Percentiles rank a stretch among this genome's conserved stretches.
These are phyloP conservation scores for Camponotus fellah DNA, from an alignment of 2,888 invertebrate genomes.

Conservation along the genomic window DNA sequence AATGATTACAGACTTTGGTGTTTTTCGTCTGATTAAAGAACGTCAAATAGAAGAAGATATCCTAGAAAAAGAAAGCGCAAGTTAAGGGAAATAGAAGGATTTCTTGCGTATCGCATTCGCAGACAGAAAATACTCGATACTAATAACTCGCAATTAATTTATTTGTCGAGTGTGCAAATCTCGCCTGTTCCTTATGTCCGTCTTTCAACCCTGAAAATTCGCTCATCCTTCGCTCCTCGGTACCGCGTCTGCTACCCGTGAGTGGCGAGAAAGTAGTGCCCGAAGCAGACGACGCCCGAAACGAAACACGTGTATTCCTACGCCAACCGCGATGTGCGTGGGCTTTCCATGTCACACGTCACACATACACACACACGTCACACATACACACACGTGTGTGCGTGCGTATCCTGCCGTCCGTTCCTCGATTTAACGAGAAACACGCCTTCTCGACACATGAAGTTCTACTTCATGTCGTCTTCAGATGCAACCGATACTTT, in stretches of 20 bases:
- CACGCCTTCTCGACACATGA: constrained; percentile 58
- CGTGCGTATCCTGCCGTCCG: constrained; percentile 55
- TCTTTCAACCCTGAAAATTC: constrained; percentile 53
- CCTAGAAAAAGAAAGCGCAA: not conserved
- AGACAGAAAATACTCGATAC: not conserved
- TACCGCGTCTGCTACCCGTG: constrained; percentile 35
- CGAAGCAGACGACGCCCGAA: constrained; percentile 76
- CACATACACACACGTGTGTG: constrained; percentile 25
- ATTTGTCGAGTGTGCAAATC: not conserved
- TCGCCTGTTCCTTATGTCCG: not conserved
- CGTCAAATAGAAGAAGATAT: not conserved
- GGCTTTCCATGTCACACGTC: constrained; percentile 12
- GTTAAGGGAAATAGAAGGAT: not conserved
- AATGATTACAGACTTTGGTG: not conserved
- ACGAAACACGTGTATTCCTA: constrained; percentile 68
- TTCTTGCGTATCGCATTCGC: not conserved
- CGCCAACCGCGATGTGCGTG: constrained; percentile 69
- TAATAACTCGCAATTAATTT: not conserved
- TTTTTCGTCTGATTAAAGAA: not conserved
- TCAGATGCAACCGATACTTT: not conserved
- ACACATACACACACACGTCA: not conserved
- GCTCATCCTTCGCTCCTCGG: constrained; percentile 44
- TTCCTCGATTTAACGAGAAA: constrained; percentile 54
- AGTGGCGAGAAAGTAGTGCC: constrained; percentile 70
- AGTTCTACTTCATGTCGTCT: not conserved